phyloP scores from a whole-genome alignment of 2,113 vertebrate species.

The Silurus glanis region DNA sequence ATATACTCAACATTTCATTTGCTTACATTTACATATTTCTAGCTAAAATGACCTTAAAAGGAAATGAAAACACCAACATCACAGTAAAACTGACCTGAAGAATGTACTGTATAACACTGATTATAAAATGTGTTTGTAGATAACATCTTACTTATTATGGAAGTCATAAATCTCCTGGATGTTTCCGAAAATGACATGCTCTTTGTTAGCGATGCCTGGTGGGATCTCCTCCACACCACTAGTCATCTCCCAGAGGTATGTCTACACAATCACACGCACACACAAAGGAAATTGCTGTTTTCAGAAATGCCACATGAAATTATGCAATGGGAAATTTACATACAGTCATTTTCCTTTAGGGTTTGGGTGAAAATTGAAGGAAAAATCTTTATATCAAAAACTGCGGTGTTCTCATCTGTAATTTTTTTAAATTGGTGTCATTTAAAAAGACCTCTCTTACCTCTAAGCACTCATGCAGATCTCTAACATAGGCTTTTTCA shows the following conservation, averaged over 20 bases:
- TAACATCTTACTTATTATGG: slow-evolving; percentile 87
- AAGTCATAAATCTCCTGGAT: slow-evolving; percentile 98
- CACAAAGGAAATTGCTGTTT: slow-evolving; percentile 3
- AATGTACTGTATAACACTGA: background rate
- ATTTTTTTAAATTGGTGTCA: background rate
- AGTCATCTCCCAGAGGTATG: slow-evolving; percentile 97
- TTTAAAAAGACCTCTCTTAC: slow-evolving; percentile 69
- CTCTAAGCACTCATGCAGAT: slow-evolving; percentile 95
- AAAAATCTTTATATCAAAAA: background rate
- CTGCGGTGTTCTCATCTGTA: background rate
- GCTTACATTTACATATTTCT: slow-evolving; percentile 12
- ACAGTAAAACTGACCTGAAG: background rate
- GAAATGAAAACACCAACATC: slow-evolving; percentile 4
- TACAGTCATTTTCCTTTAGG: background rate
- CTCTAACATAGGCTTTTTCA: slow-evolving; percentile 94
- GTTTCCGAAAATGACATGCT: slow-evolving; percentile 94
- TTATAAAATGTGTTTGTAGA: background rate
- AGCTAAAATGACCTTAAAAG: background rate
- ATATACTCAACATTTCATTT: background rate
- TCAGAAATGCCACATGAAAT: background rate
- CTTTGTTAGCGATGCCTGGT: slow-evolving; percentile 89
- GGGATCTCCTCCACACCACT: slow-evolving; percentile 94
- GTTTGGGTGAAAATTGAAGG: background rate
- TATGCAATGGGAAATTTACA: slow-evolving; percentile 1
- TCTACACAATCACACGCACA: slow-evolving; percentile 71